phyloP scores from a whole-genome alignment of 35 echinoderm and acorn worm genomes.

The Diadema setosum region DNA sequence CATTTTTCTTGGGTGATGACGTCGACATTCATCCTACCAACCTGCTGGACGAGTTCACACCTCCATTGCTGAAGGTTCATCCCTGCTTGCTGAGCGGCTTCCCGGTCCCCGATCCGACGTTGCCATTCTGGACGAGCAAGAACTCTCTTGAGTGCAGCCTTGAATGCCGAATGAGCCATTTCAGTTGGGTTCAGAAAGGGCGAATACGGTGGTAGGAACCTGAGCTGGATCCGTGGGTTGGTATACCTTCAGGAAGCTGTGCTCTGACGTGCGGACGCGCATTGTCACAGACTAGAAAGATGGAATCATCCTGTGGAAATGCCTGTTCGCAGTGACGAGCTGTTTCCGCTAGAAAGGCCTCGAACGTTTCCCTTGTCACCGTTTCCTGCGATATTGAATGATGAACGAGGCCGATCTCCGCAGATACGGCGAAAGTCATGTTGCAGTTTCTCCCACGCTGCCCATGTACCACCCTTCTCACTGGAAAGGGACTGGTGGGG shows the following conservation, averaged over 20 bases:
- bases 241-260: not conserved
- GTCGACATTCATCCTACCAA: not conserved
- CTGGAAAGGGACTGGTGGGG: too few species aligned
- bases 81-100: not conserved
- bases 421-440: not conserved
- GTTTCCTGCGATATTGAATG: not conserved
- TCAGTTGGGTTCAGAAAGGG: too few species aligned
- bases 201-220: not conserved
- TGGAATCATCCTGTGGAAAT: not conserved
- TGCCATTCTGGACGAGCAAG: too few species aligned
- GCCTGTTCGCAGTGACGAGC: not conserved
- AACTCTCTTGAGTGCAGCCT: not conserved
- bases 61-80: slow-evolving; percentile 4
- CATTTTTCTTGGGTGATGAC: not conserved
- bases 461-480: not conserved
- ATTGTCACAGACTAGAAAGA: too few species aligned
- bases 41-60: not conserved
- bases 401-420: not conserved
- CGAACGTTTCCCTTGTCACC: not conserved
- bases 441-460: not conserved
- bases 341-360: not conserved
- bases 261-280: too few species aligned
- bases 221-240: not conserved
- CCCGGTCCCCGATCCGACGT: too few species aligned
- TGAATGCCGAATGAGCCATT: not conserved